These are phyloP conservation scores for Lacanobia wlatinum DNA, from an alignment of 2,888 invertebrate species.

Conservation along the genomic window DNA sequence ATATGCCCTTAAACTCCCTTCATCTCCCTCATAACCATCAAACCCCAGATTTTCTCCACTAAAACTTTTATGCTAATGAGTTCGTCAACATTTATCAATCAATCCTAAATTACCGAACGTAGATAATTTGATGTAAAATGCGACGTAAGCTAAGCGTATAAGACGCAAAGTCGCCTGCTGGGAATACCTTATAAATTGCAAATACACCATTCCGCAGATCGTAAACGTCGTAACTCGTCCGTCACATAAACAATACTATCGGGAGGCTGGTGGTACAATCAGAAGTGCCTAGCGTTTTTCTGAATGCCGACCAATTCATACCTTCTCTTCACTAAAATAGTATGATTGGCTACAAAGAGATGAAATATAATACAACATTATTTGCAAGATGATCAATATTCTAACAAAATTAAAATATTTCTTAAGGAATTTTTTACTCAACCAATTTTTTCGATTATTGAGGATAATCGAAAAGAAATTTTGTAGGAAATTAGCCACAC, in stretches of 20 bases:
- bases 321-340: not conserved
- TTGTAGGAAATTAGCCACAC: too few relatives aligned
- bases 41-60: slow-evolving; percentile 58
- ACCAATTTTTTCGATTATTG: too few relatives aligned
- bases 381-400: too few relatives aligned
- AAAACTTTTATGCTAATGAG: slow-evolving; percentile 69
- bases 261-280: slow-evolving; percentile 62
- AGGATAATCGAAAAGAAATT: too few relatives aligned
- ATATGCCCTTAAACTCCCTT: slow-evolving; percentile 4
- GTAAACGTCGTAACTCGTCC: slow-evolving; percentile 80
- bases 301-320: not conserved
- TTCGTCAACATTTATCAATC: slow-evolving; percentile 69
- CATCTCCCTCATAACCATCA: slow-evolving; percentile 41
- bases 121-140: slow-evolving; percentile 39
- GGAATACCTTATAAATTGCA: slow-evolving; percentile 73
- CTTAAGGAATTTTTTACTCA: too few relatives aligned
- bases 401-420: too few relatives aligned
- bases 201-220: slow-evolving; percentile 74
- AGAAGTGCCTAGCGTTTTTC: slow-evolving; percentile 26
- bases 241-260: slow-evolving; percentile 79
- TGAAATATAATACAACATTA: not conserved
- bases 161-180: slow-evolving; percentile 64
- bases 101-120: slow-evolving; percentile 62
- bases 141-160: slow-evolving; percentile 40
- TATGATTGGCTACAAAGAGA: not conserved